Base-by-base conservation (phyloP, 2,113 vertebrate species). In the Eulemur macaco region DNA sequence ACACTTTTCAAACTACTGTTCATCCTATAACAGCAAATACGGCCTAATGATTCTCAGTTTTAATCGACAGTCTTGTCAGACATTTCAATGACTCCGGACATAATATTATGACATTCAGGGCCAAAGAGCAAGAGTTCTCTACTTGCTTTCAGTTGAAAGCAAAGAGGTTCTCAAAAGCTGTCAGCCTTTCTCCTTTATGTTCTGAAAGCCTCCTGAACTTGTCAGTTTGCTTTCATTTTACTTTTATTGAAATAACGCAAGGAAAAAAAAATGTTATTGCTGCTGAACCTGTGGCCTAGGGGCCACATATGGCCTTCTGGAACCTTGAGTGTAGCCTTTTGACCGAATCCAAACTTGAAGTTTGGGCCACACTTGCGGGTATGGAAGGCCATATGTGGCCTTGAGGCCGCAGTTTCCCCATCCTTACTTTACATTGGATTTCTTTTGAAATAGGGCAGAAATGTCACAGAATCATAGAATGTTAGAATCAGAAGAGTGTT, bases 191-290 rank as follows among this genome's bases (percentile, higher is more conserved):
- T 83, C n/a, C 60, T 92, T 84, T 56, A 77, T 52, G n/a, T 47
- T 90, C 71, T 91, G 76, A 87, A 93, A 92, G 52, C 87, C 42
- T 71, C 45, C 84, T 68, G 77, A 92, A 94, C 76, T 85, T 87
- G 64, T 96, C 89, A 90, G 58, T 76, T 96, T 71, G 71, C 50
- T 89, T 87, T 77, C 54, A 47, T 69, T 81, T 23, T 31, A 76
- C 85, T 95, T 93, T 90, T 68, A 95, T 39, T 92, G 84, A 85
- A 95, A 94, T 85, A 92, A 90, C 81, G 56, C 15, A 76, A 95
- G 73, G 52, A 54, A 78, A 73, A 91, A 80, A 77, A 91, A 80
- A 95, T 80, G 80, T 94, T 52, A 76, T 82, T 74, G 34, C 7
- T 1, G 11, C 60, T 29, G 10, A 63, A 63, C 60, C 27, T 29